phyloP scores from a whole-genome alignment of 2,888 invertebrate genomes.

The Alviniconcha strummeri region DNA sequence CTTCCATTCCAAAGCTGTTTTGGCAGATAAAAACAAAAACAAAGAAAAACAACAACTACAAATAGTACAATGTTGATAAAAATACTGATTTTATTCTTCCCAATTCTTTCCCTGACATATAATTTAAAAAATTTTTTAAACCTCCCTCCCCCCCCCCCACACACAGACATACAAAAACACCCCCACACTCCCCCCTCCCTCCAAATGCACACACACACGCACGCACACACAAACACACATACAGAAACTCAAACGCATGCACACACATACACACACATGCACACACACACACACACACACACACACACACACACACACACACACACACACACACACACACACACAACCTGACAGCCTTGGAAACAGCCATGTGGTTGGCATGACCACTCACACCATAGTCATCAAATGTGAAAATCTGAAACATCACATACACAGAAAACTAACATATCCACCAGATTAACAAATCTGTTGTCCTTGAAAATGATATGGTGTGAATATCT shows the following conservation, averaged over 20 bases:
- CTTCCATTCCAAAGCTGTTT: too few species aligned
- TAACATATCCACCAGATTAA: too few species aligned
- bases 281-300: background rate
- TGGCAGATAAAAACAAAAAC: too few species aligned
- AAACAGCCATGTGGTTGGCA: slow-evolving; percentile 85
- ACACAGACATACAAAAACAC: background rate
- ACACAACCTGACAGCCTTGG: slow-evolving; percentile 59
- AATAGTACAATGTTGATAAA: too few species aligned
- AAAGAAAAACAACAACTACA: too few species aligned
- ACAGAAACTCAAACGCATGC: background rate
- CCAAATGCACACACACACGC: background rate
- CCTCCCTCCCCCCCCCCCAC: too few species aligned
- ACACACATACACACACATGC: background rate
- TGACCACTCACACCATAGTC: slow-evolving; percentile 94
- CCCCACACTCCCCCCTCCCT: background rate
- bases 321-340: background rate
- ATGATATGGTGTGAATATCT: too few species aligned
- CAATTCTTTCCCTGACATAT: too few species aligned
- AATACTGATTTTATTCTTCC: too few species aligned
- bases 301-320: background rate
- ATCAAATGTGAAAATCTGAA: slow-evolving; percentile 81
- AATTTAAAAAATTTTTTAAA: too few species aligned
- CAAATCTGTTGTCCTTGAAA: too few species aligned
- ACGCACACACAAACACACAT: background rate
- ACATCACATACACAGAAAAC: background rate